Conservation (phyloP, 2,797 vertebrate genomes). For the Darevskia mixta region DNA sequence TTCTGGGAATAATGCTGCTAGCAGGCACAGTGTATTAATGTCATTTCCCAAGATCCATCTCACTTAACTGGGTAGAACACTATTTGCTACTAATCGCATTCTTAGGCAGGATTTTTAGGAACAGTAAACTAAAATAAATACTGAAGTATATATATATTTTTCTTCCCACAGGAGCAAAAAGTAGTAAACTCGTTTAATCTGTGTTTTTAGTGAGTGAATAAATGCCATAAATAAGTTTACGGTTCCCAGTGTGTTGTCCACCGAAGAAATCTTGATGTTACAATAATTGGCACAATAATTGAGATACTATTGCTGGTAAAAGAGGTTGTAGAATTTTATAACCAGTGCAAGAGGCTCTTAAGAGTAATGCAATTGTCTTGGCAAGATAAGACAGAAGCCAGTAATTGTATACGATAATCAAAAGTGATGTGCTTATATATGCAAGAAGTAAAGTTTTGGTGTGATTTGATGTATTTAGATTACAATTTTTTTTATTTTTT, state of each 20-base stretch:
- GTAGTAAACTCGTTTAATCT: conserved; percentile 40
- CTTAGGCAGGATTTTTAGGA: conserved; percentile 35
- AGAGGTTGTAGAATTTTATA: conserved; percentile 65
- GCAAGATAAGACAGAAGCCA: conserved; percentile 52
- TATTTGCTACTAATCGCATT: conserved; percentile 44
- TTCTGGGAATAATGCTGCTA: conserved; percentile 55
- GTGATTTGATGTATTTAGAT: not conserved
- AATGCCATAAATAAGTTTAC: conserved; percentile 42
- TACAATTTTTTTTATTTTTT: not conserved
- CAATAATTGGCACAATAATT: conserved; percentile 69
- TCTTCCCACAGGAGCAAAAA: conserved; percentile 44
- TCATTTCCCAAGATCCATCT: conserved; percentile 55
- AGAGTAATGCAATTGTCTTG: conserved; percentile 49
- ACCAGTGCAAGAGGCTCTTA: conserved; percentile 58
- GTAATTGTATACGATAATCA: conserved; percentile 62
- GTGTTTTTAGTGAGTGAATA: conserved; percentile 31
- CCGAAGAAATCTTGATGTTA: conserved; percentile 54
- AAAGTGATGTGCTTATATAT: conserved; percentile 42
- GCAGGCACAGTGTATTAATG: conserved; percentile 65
- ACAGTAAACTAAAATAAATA: conserved; percentile 63
- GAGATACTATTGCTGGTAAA: conserved; percentile 59
- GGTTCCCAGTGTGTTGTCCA: conserved; percentile 56
- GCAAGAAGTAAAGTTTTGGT: conserved; percentile 32
- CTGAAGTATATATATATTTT: not conserved
- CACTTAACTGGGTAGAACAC: conserved; percentile 50